Conservation (phyloP, 2,113 vertebrate species). For the Corythornis madagascariensis region DNA sequence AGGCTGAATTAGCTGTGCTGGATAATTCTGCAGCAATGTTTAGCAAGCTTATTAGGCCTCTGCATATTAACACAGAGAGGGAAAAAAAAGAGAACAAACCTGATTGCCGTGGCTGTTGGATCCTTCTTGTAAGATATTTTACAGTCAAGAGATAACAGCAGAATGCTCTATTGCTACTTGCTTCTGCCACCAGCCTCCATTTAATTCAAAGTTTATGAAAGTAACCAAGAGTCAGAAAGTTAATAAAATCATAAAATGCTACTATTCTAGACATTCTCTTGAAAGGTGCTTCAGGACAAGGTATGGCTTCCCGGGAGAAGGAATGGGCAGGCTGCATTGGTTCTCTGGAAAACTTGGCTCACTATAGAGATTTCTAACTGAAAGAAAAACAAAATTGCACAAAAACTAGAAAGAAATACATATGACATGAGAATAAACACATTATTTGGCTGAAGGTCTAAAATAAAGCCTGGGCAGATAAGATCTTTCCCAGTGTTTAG, state of each 20-base stretch:
- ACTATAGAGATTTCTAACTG: neutral
- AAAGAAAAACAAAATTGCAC: neutral
- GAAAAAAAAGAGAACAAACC: neutral
- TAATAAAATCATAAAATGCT: neutral
- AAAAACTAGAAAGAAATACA: neutral
- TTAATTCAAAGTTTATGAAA: slow-evolving; percentile 5
- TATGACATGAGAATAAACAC: neutral
- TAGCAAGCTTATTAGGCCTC: slow-evolving; percentile 19
- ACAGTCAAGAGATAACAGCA: neutral
- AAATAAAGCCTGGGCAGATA: neutral
- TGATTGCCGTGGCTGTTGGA: neutral
- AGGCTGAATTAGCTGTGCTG: neutral
- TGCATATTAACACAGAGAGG: neutral
- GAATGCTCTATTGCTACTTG: neutral
- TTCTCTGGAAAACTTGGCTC: neutral
- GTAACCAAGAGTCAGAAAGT: neutral
- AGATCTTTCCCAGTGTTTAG: neutral
- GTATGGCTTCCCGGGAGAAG: neutral
- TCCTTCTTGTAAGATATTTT: neutral
- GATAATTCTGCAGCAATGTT: slow-evolving; percentile 33
- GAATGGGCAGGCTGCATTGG: neutral
- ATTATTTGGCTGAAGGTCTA: neutral
- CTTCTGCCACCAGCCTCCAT: neutral
- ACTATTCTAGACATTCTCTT: neutral
- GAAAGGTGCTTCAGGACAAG: neutral